Evolutionary conservation across 1,140 invertebrate species (phyloP), one percentile per base, ranked within the genome.

Genomic region (Aphis gossypii): DNA sequence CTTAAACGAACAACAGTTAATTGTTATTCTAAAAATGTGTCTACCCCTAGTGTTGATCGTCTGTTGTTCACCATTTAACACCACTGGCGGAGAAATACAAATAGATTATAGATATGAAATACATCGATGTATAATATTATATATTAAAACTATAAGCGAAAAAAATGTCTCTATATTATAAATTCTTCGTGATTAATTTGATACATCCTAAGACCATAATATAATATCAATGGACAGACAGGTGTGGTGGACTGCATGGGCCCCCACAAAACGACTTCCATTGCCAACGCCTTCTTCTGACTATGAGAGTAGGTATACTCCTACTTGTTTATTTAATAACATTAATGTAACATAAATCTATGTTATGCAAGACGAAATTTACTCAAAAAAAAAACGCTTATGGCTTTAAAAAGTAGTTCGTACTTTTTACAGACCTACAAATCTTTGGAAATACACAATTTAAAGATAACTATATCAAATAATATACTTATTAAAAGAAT

Each of bases 261-360:
- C 92, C 48, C 82, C 92, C 92, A 93, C 92, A 93, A 86, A 93
- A 93, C 82, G 20, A 86, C 48, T 86, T 93, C 35, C 92, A 84
- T 84, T 86, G 82, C 92, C 92, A 93, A 93, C 92, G 92, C 92
- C 92, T 93, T 86, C 92, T 86, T 86, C 92, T 86, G 11, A 82
- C 76, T 82, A 14, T 25, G 30, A 51, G 38, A 51, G 82, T 83
- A 51, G n/a, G 60, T 76, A 54, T 92, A 51, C 92, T 93, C 92
- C 92, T 93, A 93, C 92, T 86, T 86, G 92, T 21, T 84, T 93
- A 84, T 86, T 54, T 84, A 56, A 35, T 56, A 83, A 44, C 48
- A 93, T 83, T 56, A 86, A 93, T 56, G 48, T 93, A 86, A 93
- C 76, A 86, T 93, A 84, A 93, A 93, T 86, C 48, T 44, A 56